phyloP scores from a whole-genome alignment of 2,113 vertebrate genomes.

The Raja brachyura region DNA sequence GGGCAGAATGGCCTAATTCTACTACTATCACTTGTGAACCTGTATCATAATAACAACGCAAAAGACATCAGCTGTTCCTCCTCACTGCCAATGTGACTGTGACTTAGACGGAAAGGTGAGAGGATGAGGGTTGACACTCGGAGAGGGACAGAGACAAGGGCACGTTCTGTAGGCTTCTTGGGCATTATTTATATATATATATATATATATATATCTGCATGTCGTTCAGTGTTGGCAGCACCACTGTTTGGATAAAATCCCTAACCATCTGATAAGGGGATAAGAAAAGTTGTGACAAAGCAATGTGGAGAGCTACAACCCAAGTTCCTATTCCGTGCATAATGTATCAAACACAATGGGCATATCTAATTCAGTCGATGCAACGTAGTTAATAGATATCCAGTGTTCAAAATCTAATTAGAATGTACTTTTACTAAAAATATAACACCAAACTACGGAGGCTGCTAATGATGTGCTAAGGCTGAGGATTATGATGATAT shows the following conservation, averaged over 20 bases:
- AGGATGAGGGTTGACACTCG: not conserved
- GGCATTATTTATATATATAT: not conserved
- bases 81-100: not conserved
- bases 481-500: not conserved
- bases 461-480: not conserved
- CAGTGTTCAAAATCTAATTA: not conserved
- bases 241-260: not conserved
- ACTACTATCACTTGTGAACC: too few species aligned
- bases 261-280: not conserved
- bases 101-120: not conserved
- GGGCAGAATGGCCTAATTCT: too few species aligned
- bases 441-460: not conserved
- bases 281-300: constrained; percentile 8
- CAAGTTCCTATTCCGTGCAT: not conserved
- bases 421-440: not conserved
- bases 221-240: not conserved
- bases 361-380: not conserved
- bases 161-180: not conserved
- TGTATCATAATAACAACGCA: too few species aligned
- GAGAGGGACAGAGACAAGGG: not conserved
- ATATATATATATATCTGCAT: not conserved
- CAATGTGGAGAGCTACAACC: not conserved
- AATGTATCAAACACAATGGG: not conserved
- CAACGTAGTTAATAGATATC: not conserved
- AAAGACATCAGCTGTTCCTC: too few species aligned